Evolutionary conservation across 64 coral and sea anemone genomes (phyloP).

Genomic region (Porites lutea): DNA sequence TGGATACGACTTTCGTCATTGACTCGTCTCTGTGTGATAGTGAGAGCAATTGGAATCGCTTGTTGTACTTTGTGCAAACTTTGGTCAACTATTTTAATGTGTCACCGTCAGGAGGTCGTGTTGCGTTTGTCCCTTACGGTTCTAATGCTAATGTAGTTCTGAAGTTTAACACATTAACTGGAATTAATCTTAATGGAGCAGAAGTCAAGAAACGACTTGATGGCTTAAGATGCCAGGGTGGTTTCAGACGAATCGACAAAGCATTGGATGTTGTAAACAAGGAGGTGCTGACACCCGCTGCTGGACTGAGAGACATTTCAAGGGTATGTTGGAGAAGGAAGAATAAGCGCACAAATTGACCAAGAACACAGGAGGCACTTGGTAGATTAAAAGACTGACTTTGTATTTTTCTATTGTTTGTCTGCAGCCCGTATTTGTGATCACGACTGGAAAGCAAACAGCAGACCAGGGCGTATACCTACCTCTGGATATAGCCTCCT

Average conservation of each 20-base stretch:
- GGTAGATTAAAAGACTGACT: too few species aligned
- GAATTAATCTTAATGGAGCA: background rate
- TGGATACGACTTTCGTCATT: conserved; percentile 11
- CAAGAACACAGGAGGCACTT: too few species aligned
- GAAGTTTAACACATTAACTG: conserved; percentile 55
- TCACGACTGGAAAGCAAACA: conserved; percentile 58
- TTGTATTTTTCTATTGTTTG: background rate
- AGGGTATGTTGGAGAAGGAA: conserved; percentile 9
- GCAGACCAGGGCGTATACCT: background rate
- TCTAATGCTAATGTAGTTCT: conserved; percentile 29
- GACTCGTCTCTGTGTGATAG: background rate
- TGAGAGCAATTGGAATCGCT: background rate
- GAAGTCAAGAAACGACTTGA: conserved; percentile 17
- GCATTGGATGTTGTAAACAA: conserved; percentile 37
- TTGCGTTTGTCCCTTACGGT: conserved; percentile 38
- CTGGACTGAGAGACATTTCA: conserved; percentile 43
- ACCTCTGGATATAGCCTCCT: conserved; percentile 30
- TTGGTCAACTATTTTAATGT: conserved; percentile 13
- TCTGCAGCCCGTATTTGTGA: conserved; percentile 53
- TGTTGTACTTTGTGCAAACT: background rate
- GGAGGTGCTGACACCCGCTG: conserved; percentile 4
- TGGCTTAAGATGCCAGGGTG: conserved; percentile 35
- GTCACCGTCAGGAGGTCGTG: background rate
- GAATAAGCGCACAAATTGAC: too few species aligned
- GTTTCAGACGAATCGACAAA: conserved; percentile 60